These are phyloP conservation scores for Penaeus chinensis DNA, from an alignment of 1,140 invertebrate genomes.

Conservation along the genomic window DNA sequence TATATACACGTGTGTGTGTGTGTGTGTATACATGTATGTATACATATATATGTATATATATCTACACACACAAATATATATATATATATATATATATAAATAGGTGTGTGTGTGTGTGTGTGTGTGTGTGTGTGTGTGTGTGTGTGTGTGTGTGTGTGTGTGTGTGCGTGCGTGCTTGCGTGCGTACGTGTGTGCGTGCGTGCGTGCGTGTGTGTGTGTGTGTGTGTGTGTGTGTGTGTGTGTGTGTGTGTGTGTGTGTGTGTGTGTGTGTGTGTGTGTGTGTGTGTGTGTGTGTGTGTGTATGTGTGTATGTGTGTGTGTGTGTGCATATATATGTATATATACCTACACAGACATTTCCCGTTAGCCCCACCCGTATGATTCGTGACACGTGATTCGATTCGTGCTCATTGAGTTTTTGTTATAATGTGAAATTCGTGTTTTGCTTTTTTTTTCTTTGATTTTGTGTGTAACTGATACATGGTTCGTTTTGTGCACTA, in stretches of 20 bases:
- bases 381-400: too few species aligned
- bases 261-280: neutral
- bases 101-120: neutral
- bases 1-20: neutral
- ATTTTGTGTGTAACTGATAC: too few species aligned
- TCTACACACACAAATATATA: neutral
- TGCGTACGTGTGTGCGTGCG: neutral
- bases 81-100: neutral
- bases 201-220: neutral
- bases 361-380: too few species aligned
- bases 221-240: neutral
- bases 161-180: neutral
- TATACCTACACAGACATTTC: too few species aligned
- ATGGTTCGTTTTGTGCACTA: too few species aligned
- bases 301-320: neutral
- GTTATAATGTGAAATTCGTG: too few species aligned
- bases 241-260: neutral
- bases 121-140: neutral
- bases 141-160: neutral
- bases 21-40: neutral
- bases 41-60: conserved; percentile 13
- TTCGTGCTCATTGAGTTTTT: too few species aligned
- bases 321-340: too few species aligned
- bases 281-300: neutral
- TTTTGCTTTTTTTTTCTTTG: too few species aligned